Percentiles rank a stretch among this genome's conserved stretches.
These are phyloP conservation scores for Nasonia longicornis DNA, from an alignment of 1,140 invertebrate species.

Conservation along the genomic window DNA sequence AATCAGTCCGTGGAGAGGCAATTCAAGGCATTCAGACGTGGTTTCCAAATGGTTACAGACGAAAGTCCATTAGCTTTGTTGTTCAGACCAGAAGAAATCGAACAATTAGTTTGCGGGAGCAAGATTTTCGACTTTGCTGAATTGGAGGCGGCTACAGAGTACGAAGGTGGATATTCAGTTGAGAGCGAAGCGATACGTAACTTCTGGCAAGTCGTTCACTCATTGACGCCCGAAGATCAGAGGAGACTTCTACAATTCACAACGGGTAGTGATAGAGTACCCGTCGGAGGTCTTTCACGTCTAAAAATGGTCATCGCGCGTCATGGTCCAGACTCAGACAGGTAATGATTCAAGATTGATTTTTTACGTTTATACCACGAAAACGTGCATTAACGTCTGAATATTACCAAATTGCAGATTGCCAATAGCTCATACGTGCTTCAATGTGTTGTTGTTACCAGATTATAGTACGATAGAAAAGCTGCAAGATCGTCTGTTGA, in stretches of 20 bases:
- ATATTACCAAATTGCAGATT: constrained; percentile 68
- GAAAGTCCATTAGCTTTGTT: constrained; percentile 82
- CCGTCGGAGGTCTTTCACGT: constrained; percentile 90
- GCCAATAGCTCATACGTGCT: constrained; percentile 93
- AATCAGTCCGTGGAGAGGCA: constrained; percentile 90
- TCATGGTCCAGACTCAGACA: constrained; percentile 83
- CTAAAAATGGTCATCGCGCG: constrained; percentile 86
- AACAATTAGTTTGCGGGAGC: constrained; percentile 85
- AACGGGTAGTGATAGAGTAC: constrained; percentile 92
- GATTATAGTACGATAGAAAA: constrained; percentile 88
- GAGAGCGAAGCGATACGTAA: constrained; percentile 87
- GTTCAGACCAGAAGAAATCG: constrained; percentile 94
- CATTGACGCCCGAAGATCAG: constrained; percentile 84
- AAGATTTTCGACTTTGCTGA: constrained; percentile 92
- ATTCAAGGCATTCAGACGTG: constrained; percentile 89
- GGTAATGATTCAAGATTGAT: constrained; percentile 55
- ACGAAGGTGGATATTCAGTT: constrained; percentile 90
- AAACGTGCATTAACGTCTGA: not conserved
- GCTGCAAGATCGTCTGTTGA: constrained; percentile 86
- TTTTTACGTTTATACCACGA: constrained; percentile 27
- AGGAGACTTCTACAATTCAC: constrained; percentile 93
- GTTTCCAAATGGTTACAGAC: constrained; percentile 90
- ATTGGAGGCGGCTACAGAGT: constrained; percentile 90
- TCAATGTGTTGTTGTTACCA: constrained; percentile 94
- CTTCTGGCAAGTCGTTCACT: constrained; percentile 97